Evolutionary conservation across 2,888 invertebrate species (phyloP).

Genomic region (Sminthurides aquaticus): DNA sequence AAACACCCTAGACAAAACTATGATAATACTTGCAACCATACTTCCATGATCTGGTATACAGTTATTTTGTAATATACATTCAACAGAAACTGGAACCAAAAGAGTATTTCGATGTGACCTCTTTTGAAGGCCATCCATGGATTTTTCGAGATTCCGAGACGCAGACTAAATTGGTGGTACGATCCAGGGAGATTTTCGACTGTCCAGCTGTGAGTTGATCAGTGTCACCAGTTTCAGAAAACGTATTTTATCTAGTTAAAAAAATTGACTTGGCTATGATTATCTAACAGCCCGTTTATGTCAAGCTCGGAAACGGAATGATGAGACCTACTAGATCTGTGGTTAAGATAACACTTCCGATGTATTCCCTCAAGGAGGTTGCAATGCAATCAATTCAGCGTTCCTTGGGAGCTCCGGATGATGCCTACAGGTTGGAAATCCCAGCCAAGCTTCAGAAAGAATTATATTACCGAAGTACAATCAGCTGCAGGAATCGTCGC

Average conservation of each 20-base stretch:
- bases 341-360: constrained; percentile 53
- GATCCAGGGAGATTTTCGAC: constrained; percentile 45
- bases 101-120: constrained; percentile 59
- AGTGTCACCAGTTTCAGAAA: neutral
- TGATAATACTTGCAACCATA: neutral
- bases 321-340: constrained; percentile 42
- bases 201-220: constrained; percentile 37
- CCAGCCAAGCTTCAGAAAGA: constrained; percentile 46
- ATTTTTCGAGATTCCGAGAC: constrained; percentile 66
- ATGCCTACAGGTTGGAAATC: constrained; percentile 48
- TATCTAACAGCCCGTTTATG: constrained; percentile 13
- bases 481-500: constrained; percentile 2
- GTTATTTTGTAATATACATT: neutral
- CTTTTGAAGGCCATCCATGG: constrained; percentile 77
- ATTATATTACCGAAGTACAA: constrained; percentile 23
- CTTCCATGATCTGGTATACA: neutral
- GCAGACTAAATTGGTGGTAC: constrained; percentile 59
- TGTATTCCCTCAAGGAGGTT: constrained; percentile 51
- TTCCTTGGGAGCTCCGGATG: constrained; percentile 45
- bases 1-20: no score
- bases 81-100: constrained; percentile 45
- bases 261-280: no score
- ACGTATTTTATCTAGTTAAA: neutral
- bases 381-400: constrained; percentile 51
- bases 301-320: constrained; percentile 17